Percentiles rank a stretch among this genome's conserved stretches.
These are phyloP conservation scores for Muricea muricata DNA, from an alignment of 92 coral and sea anemone genomes.

Conservation along the genomic window DNA sequence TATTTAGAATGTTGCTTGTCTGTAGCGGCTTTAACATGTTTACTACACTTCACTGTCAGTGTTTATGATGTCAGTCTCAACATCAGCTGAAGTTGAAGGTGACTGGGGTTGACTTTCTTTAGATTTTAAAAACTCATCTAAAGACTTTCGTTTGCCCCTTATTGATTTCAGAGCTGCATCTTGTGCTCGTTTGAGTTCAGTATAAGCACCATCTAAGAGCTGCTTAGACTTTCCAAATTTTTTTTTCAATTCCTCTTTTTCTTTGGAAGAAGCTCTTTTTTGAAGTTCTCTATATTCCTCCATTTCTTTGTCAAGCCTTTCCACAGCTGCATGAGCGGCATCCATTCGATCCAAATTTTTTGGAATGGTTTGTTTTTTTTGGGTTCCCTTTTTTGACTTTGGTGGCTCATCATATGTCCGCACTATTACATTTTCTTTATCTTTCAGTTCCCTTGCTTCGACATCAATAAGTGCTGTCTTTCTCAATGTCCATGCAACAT, in stretches of 20 bases:
- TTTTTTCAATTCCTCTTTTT: background rate
- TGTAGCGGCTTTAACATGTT: too few species aligned
- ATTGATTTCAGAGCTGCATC: conserved; percentile 61
- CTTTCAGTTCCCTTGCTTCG: conserved; percentile 24
- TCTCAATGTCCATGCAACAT: conserved; percentile 51
- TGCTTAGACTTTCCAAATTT: conserved; percentile 13
- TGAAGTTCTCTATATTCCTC: conserved; percentile 12
- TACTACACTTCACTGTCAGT: too few species aligned
- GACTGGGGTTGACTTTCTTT: too few species aligned
- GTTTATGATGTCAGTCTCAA: too few species aligned
- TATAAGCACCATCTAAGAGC: conserved; percentile 60
- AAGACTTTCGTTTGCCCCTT: too few species aligned
- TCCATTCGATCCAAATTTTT: conserved; percentile 52
- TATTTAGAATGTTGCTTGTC: too few species aligned
- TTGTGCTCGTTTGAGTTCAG: conserved; percentile 70
- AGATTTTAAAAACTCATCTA: too few species aligned
- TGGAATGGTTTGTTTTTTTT: conserved; percentile 51
- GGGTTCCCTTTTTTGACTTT: conserved; percentile 9
- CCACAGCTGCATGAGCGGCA: conserved; percentile 50
- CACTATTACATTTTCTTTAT: conserved; percentile 29
- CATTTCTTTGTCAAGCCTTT: conserved; percentile 29
- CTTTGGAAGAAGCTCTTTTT: background rate
- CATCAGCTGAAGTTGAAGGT: too few species aligned
- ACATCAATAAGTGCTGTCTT: conserved; percentile 49
- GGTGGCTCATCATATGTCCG: background rate